A percentile compares a stretch with the other conserved stretches of the same genome.
Evolutionary conservation across 2,113 vertebrate genomes (phyloP).

Genomic region (Phalacrocorax aristotelis): DNA sequence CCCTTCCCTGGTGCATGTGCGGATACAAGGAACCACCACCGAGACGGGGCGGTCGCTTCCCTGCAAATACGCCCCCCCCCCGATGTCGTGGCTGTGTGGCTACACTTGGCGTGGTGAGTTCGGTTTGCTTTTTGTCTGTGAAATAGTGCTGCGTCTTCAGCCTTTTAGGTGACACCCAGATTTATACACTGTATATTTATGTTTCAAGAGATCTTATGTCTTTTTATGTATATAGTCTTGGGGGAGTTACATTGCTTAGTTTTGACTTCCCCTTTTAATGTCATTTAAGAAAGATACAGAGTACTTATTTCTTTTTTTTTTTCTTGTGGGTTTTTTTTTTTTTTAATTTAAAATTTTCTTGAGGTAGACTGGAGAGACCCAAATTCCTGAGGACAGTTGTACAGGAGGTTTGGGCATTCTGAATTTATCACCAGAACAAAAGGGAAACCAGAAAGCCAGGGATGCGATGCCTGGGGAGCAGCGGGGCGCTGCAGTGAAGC

Average conservation of each 20-base stretch:
- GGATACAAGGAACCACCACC: fast-evolving
- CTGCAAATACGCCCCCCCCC: not conserved
- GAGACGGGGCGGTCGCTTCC: fast-evolving
- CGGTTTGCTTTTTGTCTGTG: conserved; percentile 40
- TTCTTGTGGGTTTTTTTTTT: not conserved
- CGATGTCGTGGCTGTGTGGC: not conserved
- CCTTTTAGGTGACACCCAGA: not conserved
- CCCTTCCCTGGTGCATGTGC: not conserved
- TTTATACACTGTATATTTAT: conserved; percentile 68
- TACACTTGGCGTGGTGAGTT: not conserved
- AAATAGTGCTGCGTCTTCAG: conserved; percentile 13
- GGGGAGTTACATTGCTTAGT: not conserved
- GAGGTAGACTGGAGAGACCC: conserved; percentile 7
- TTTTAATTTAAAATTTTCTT: conserved; percentile 19
- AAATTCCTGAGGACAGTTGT: not conserved
- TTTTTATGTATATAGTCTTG: conserved; percentile 21
- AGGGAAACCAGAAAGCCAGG: not conserved
- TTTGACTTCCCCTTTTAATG: not conserved
- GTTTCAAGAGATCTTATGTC: conserved; percentile 1
- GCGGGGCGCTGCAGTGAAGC: fast-evolving
- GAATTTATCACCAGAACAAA: not conserved
- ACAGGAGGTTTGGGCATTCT: not conserved
- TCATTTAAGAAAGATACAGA: not conserved
- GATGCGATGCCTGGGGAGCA: fast-evolving
- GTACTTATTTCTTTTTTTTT: not conserved